Evolutionary conservation across 1,140 invertebrate genomes (phyloP).

Genomic region (Calephelis virginiensis): DNA sequence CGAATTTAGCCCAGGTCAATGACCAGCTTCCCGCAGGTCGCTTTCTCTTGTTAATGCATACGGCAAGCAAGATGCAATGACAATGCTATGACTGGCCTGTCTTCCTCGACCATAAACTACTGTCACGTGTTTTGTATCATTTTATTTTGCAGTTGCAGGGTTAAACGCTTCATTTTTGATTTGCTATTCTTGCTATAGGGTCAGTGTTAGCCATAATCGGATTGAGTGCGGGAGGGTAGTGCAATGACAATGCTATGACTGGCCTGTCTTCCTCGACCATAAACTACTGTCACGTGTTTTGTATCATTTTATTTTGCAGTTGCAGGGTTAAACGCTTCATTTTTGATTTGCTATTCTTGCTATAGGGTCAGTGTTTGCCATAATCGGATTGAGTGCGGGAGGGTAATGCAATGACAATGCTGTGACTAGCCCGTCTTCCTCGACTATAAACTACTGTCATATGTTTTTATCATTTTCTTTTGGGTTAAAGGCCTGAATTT

Average conservation of each 20-base stretch:
- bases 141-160: too few relatives aligned
- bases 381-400: too few relatives aligned
- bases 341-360: too few relatives aligned
- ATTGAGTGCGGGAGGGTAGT: too few relatives aligned
- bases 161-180: too few relatives aligned
- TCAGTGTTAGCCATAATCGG: too few relatives aligned
- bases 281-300: slow-evolving; percentile 22
- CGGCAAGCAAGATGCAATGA: slow-evolving; percentile 46
- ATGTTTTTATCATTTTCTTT: neutral
- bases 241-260: slow-evolving; percentile 27
- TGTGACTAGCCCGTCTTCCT: slow-evolving; percentile 14
- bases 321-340: too few relatives aligned
- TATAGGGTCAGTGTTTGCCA: too few relatives aligned
- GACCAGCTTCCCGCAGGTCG: slow-evolving; percentile 44
- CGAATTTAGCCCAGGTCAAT: slow-evolving; percentile 63
- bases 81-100: slow-evolving; percentile 22
- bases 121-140: slow-evolving; percentile 17
- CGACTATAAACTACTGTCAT: slow-evolving; percentile 19
- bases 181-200: too few relatives aligned
- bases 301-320: neutral
- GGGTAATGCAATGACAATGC: slow-evolving; percentile 38
- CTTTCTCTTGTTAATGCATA: slow-evolving; percentile 46
- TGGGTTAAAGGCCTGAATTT: too few relatives aligned
- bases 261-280: slow-evolving; percentile 5
- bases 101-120: slow-evolving; percentile 17